Percentiles rank a stretch among this genome's conserved stretches.
Conservation (phyloP, 2,888 invertebrate species). For the Incurvaria masculella region DNA sequence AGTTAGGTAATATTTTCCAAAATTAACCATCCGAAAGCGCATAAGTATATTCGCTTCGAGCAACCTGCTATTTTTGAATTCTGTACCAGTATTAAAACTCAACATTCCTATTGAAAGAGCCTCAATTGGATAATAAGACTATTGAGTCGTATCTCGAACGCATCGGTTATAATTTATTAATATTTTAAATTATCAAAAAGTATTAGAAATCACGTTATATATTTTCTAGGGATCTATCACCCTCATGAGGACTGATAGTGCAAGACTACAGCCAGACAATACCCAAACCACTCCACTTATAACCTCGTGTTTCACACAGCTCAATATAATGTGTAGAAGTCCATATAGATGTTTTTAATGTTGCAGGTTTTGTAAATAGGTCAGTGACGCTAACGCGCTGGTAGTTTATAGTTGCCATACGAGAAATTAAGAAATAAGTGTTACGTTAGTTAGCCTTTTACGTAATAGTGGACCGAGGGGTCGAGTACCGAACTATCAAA, state of each 20-base stretch:
- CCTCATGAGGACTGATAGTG: background rate
- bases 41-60: background rate
- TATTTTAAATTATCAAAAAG: background rate
- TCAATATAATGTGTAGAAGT: no score
- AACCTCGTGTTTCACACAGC: background rate
- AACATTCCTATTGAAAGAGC: background rate
- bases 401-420: background rate
- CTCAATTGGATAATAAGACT: background rate
- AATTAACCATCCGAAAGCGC: background rate
- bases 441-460: background rate
- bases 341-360: no score
- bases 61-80: background rate
- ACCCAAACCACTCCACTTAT: background rate
- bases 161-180: background rate
- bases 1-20: background rate
- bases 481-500: background rate
- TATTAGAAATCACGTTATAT: background rate
- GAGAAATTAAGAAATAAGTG: background rate
- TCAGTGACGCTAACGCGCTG: background rate
- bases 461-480: background rate
- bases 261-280: background rate
- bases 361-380: background rate
- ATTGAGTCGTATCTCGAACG: background rate
- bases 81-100: background rate
- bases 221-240: no score